Conservation (phyloP, 2,113 vertebrate species). For the Pygathrix nemaeus region DNA sequence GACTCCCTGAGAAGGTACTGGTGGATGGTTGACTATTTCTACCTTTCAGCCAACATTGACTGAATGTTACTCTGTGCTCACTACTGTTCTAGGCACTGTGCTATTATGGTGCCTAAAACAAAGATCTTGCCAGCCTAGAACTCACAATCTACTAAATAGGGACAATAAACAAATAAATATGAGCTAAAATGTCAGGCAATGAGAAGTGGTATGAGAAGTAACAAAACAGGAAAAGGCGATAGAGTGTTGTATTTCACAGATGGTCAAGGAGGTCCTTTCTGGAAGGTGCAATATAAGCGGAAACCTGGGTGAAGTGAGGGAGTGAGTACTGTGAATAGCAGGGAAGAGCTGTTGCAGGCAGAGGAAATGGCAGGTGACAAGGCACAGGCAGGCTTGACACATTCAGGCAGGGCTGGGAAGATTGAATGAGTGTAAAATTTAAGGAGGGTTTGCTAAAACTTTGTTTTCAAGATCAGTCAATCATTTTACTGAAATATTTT, state of each 20-base stretch:
- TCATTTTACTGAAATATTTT: not conserved
- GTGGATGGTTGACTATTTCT: accelerated
- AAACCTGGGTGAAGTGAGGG: not conserved
- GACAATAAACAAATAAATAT: not conserved
- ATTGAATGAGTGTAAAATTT: not conserved
- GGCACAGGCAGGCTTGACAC: not conserved
- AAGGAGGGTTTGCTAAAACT: not conserved
- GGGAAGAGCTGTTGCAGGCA: not conserved
- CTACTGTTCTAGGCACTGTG: not conserved
- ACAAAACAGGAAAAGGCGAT: not conserved
- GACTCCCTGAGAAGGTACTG: not conserved
- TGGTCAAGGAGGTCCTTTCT: not conserved
- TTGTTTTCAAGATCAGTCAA: not conserved
- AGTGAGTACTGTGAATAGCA: not conserved
- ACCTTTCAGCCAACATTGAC: not conserved
- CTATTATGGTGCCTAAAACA: accelerated
- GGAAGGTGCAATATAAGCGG: not conserved
- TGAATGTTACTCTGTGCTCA: not conserved
- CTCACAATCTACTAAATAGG: not conserved
- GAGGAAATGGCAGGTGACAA: not conserved
- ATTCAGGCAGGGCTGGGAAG: not conserved
- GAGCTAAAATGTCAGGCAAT: not conserved
- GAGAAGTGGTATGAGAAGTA: not conserved
- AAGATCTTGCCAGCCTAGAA: not conserved
- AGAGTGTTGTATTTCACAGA: not conserved